Evolutionary conservation across 2,888 invertebrate species (phyloP), one percentile per base, ranked within the genome.

Genomic region (Eupithecia insigniata): DNA sequence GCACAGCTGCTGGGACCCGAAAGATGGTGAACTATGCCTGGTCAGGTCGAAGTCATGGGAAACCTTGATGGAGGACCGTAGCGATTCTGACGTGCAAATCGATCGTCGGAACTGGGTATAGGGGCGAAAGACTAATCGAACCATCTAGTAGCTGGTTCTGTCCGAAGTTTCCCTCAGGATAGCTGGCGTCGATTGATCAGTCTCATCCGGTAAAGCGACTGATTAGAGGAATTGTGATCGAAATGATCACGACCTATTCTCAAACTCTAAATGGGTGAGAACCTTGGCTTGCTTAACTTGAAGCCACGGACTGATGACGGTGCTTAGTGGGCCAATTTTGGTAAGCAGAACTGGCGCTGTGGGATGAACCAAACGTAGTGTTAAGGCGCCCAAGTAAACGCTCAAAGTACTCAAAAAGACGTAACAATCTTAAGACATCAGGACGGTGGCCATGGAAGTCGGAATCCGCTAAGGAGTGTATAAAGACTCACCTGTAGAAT

Each of bases 311-410:
- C 87, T 89, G 91, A 94, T 92, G 90, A 92, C 92, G 58, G 58
- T 58, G 58, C 58, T 58, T 58, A 58, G 58, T 58, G 58, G 58
- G 58, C 58, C 96, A 95, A 89, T 96, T 96, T 96, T 96, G 95
- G 96, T 96, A 96, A 96, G 96, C 96, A 96, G 96, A 96, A 96
- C 96, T 96, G 96, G 96, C 95, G 96, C 95, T 96, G 96, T 95
- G 96, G 96, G 96, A 96, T 96, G 96, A 58, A 58, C 58, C 58
- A 58, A 58, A 58, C 58, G 58, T 58, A 58, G 58, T 58, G 95
- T 95, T 96, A 96, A 95, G 95, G 96, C 94, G 95, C 95, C 95
- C 86, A 92, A 95, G 90, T 58, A 91, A 92, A 95, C 95, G 95
- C 95, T 86, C 82, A 87, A 81, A 79, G 85, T 81, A 82, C 78